Evolutionary conservation across 92 coral and sea anemone species (phyloP), one percentile per base, ranked within the genome.

Genomic region (Micromussa lordhowensis): DNA sequence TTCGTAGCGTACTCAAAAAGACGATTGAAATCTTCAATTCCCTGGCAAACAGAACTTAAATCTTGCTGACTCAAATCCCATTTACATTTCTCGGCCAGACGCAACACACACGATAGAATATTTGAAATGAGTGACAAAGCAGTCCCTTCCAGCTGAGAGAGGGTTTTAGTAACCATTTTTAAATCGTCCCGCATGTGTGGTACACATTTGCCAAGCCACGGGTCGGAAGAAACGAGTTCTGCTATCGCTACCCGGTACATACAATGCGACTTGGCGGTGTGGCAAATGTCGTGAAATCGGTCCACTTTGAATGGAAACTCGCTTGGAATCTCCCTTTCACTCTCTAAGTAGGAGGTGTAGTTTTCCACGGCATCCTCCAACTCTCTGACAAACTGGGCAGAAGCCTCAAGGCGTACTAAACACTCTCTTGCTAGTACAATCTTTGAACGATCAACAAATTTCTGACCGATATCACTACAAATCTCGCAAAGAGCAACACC

Each of bases 21-120:
- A 77, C 96, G 96, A 90, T 95, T 95, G 85, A 79, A 91, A 53
- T 95, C 96, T 71, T 95, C 98, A 68, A 95, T 90, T 81, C 96
- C 96, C 44, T 91, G 92, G 31, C 91, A 92, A 74, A 93, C 83
- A 68, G 89, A 87, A 59, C 71, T 87, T 18, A 93, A 32, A 22
- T 86, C 92, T 87, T 91, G 84, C 66, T 87, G 86, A 68, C 93
- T 83, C 63, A 95, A 77, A 64, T 80, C 48, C 98, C 98, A 95
- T 51, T 78, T 72, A 31, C 83, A 86, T 72, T 34, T 66, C 84
- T 92, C 87, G 71, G 95, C 94, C 55, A 91, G 88, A 75, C 88
- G 93, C 77, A 93, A 29, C 10, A 91, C 93, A 77, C 70, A 87
- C 29, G 77, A 83, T 54, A 95, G 86, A 87, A 95, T 89, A 22